Evolutionary conservation across 1,140 invertebrate genomes (phyloP), one percentile per base, ranked within the genome.

Genomic region (Meteorus sp.): DNA sequence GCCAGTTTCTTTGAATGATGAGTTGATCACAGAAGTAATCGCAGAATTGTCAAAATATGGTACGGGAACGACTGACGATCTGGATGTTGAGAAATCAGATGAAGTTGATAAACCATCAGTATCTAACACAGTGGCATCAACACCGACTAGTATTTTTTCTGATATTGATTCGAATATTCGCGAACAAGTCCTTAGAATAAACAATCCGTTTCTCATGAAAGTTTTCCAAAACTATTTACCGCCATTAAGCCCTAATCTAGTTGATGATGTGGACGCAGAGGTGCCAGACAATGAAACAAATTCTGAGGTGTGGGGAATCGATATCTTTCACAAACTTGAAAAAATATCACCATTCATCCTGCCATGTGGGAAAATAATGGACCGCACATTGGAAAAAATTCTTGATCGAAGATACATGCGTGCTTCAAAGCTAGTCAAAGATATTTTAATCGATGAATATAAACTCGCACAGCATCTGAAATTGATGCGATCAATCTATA

Each of bases 401-500:
- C 63, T 84, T 15, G 70, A 77, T 56, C 62, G 68, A 7, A 73
- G 77, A 47, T 83, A 82, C 33, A 80, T 69, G n/a, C 72, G 77
- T 37, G 76, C 78, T 2, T 82, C 82, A 35, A 75, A 76, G 67
- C 69, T 83, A 61, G 82, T 84, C 0, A 83, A 81, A 67, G 70
- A 80, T 59, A 77, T 83, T 25, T 66, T 84, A 35, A 71, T 79
- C 4, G 68, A 77, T 19, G 80, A 85, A 50, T 81, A 82, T 56
- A 77, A 80, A 63, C 60, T 85, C 3, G 79, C 81, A 29, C 71
- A 70, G 29, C 78, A 84, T 60, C 70, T 85, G 29, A 74, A 76
- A 35, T 67, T 82, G 50, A 73, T 85, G 66, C 76, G 79, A 56
- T 78, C 73, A n/a, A 72, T 87, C 59, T 87, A 84, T 63, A 77